phyloP scores from a whole-genome alignment of 2,113 vertebrate genomes.

The Tetrao urogallus region DNA sequence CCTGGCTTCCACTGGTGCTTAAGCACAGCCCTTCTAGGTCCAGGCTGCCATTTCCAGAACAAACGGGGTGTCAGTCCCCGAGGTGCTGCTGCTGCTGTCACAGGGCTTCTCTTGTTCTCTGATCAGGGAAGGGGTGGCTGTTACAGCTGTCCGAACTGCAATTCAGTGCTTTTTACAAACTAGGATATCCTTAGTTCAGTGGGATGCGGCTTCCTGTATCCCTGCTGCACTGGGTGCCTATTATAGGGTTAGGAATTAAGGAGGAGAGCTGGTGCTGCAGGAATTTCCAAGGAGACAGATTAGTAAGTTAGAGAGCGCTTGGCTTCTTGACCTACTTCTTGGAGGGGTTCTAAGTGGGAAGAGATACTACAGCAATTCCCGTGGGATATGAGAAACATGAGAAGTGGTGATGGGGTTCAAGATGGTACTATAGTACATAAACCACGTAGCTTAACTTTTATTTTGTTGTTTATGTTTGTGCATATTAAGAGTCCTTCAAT shows the following conservation, averaged over 20 bases:
- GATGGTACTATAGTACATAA: not conserved
- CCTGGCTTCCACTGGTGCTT: not conserved
- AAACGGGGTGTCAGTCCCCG: fast-evolving
- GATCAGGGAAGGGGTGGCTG: not conserved
- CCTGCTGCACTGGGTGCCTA: fast-evolving
- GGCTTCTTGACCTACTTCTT: not conserved
- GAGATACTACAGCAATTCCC: not conserved
- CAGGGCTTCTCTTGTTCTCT: not conserved
- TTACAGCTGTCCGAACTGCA: not conserved
- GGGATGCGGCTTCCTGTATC: not conserved
- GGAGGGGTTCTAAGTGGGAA: not conserved
- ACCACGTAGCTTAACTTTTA: not conserved
- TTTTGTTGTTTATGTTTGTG: not conserved
- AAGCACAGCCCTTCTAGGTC: not conserved
- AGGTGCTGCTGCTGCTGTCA: not conserved
- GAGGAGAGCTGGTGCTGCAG: not conserved
- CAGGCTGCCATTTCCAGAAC: not conserved
- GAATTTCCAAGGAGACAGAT: not conserved
- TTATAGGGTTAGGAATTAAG: fast-evolving
- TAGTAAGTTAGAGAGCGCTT: not conserved
- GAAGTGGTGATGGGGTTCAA: not conserved
- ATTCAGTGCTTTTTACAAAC: not conserved
- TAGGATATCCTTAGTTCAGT: fast-evolving
- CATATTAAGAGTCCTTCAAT: too few relatives aligned
- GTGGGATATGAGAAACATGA: not conserved